phyloP scores from a whole-genome alignment of 2,888 invertebrate species.

The Drosophila yooni region DNA sequence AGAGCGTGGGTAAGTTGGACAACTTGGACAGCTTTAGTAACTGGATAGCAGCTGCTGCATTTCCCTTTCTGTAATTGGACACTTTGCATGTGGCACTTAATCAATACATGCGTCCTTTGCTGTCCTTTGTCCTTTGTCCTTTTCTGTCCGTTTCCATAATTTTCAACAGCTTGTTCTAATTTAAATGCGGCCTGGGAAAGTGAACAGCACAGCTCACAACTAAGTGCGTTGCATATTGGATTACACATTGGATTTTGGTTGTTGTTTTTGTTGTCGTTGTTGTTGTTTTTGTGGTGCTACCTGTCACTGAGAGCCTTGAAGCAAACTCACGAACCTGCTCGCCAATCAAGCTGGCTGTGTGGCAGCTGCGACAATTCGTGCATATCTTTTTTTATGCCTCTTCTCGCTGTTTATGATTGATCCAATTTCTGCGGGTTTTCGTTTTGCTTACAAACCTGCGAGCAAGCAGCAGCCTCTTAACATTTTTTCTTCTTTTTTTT shows the following conservation, averaged over 20 bases:
- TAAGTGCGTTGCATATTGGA: constrained; percentile 55
- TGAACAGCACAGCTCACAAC: constrained; percentile 16
- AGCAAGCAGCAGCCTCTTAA: constrained; percentile 19
- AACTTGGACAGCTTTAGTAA: constrained; percentile 29
- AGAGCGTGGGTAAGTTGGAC: constrained; percentile 12
- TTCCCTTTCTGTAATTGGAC: constrained; percentile 63
- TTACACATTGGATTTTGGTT: constrained; percentile 35
- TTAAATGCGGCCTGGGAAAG: constrained; percentile 57
- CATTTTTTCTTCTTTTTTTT: not conserved
- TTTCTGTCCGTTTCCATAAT: constrained; percentile 45
- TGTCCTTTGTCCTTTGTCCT: not conserved
- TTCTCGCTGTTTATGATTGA: constrained; percentile 62
- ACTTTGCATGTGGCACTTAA: constrained; percentile 68
- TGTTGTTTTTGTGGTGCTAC: constrained; percentile 27
- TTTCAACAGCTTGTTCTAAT: constrained; percentile 71
- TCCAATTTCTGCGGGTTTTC: constrained; percentile 82
- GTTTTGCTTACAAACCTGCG: constrained; percentile 26
- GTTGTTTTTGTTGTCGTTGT: not conserved
- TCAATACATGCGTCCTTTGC: constrained; percentile 38
- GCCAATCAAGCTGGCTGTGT: constrained; percentile 7
- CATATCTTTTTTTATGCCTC: constrained; percentile 33
- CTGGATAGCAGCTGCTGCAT: constrained; percentile 64
- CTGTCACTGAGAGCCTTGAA: constrained; percentile 39
- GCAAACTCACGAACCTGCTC: constrained; percentile 58
- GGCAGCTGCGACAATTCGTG: constrained; percentile 53